Base-by-base conservation (phyloP, 2,888 invertebrate species). In the Melieria picta region DNA sequence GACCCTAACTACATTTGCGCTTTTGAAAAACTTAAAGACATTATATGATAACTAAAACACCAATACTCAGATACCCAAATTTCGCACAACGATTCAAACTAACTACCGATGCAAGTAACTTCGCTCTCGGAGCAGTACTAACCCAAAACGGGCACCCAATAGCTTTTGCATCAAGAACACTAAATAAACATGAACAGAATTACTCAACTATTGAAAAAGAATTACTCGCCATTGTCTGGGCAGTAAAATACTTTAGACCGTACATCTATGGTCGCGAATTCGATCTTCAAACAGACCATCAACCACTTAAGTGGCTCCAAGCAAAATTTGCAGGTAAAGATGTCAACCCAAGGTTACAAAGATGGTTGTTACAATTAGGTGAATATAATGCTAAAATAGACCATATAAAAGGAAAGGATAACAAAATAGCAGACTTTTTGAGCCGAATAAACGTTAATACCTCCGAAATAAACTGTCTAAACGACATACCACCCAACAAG, bases 191-290 rank as follows among this genome's bases (percentile, higher is more conserved):
- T 42, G 66, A 66, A 66, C 4, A 11, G 4, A 57, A 66, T 16
- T 66, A 67, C 30, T 46, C 60, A 58, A 67, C 57, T 7, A 60
- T 60, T 43, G 67, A 42, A 58, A 58, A 57, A 55, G 67, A 60
- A 57, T 66, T 64, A n/a, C 50, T 56, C 57, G 57, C 57, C 13
- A 57, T 66, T 16, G 57, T 56, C 57, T 69, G 69, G 69, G 50
- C 80, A 0, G 72, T 77, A 1, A 82, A 83, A 76, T 80, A 83
- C 68, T 85, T 84, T 52, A 68, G 82, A 45, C 83, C 82, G 1
- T 84, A 84, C 47, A 42, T 85, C 5, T 84, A 80, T 63, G 84
- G 83, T 0, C 77, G 77, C 45, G 79, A 70, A 65, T 76, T 76
- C 55, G 58, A 73, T 57, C 7, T 75, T 9, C 68, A 65, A 69